Conservation (phyloP, 1,140 invertebrate species). For the Bombus turneri region DNA sequence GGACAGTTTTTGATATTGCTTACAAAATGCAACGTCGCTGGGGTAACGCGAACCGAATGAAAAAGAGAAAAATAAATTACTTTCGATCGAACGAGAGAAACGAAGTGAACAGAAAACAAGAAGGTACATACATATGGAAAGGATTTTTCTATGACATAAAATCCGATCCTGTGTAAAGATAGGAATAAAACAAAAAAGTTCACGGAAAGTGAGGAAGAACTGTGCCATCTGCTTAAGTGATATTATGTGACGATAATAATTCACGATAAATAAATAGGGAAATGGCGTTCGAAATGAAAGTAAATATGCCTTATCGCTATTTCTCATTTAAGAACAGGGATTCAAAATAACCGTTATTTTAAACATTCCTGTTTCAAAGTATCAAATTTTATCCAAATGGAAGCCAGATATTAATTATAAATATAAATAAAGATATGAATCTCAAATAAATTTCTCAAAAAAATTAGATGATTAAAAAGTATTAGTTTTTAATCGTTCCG, state of each 20-base stretch:
- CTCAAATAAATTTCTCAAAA: too few relatives aligned
- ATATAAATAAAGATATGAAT: too few relatives aligned
- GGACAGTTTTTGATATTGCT: neutral
- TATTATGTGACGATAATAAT: neutral
- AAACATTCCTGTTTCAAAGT: too few relatives aligned
- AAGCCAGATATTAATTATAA: too few relatives aligned
- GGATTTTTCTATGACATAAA: constrained; percentile 10
- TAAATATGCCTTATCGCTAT: neutral
- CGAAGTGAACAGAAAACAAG: neutral
- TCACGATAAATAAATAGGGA: neutral
- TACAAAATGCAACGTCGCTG: neutral
- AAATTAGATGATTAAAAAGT: too few relatives aligned
- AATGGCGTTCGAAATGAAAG: neutral
- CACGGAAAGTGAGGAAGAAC: too few relatives aligned
- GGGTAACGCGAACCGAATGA: neutral
- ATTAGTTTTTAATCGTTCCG: too few relatives aligned
- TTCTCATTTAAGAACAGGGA: too few relatives aligned
- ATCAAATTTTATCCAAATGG: too few relatives aligned
- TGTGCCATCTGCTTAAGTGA: too few relatives aligned
- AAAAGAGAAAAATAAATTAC: constrained; percentile 9
- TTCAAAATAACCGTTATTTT: too few relatives aligned
- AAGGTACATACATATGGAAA: neutral
- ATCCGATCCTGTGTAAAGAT: neutral
- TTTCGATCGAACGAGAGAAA: neutral
- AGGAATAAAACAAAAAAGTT: neutral